Evolutionary conservation across 2,888 invertebrate genomes (phyloP).

Genomic region (Rhamnusium bicolor): DNA sequence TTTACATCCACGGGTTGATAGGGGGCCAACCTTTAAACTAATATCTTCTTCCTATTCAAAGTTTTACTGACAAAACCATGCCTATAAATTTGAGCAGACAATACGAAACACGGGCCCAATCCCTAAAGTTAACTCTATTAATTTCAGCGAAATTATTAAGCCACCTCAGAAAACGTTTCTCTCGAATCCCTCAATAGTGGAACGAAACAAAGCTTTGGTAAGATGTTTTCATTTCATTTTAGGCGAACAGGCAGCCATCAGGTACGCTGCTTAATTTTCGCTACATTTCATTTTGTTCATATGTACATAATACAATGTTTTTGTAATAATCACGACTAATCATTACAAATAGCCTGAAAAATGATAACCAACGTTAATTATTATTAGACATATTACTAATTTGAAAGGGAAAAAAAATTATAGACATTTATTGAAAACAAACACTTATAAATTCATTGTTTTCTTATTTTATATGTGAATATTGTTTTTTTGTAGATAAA

Average conservation of each 20-base stretch:
- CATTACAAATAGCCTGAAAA: too few species aligned
- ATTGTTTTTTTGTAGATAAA: too few species aligned
- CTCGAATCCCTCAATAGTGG: too few species aligned
- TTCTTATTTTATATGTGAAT: too few species aligned
- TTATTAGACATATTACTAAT: too few species aligned
- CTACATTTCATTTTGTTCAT: neutral
- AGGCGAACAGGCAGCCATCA: neutral
- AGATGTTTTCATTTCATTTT: neutral
- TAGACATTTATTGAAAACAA: too few species aligned
- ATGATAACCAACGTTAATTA: too few species aligned
- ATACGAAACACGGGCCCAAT: constrained; percentile 43
- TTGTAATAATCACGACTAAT: too few species aligned
- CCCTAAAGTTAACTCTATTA: constrained; percentile 36
- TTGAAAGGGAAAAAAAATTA: too few species aligned
- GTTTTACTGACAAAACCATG: constrained; percentile 31
- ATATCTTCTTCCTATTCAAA: constrained; percentile 33
- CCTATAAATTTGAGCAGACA: constrained; percentile 44
- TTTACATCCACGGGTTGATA: neutral
- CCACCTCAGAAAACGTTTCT: neutral
- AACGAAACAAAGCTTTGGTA: neutral
- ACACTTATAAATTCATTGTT: too few species aligned
- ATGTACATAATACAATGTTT: neutral
- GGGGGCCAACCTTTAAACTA: constrained; percentile 27
- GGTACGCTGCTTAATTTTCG: neutral
- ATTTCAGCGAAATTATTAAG: constrained; percentile 21